phyloP scores from a whole-genome alignment of 2,797 vertebrate genomes.

The Buphagus erythrorhynchus region DNA sequence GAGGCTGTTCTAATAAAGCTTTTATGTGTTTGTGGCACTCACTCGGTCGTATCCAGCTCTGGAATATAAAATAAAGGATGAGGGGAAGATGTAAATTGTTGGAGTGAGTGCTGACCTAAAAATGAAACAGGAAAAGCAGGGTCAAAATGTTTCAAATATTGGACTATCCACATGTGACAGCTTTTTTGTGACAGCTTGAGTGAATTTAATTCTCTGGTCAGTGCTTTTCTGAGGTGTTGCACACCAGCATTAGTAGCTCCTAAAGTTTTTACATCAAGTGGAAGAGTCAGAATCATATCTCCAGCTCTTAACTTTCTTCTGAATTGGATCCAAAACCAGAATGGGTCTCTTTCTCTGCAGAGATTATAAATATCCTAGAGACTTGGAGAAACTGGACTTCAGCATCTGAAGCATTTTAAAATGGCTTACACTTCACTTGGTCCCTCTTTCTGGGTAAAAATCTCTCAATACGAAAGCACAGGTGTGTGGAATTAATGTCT shows the following conservation, averaged over 20 bases:
- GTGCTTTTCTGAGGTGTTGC: background rate
- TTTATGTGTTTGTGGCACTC: background rate
- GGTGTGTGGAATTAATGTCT: background rate
- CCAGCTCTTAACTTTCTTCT: background rate
- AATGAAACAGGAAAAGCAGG: background rate
- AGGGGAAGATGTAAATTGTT: background rate
- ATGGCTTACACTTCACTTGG: background rate
- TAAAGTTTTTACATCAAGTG: background rate
- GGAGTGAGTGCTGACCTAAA: background rate
- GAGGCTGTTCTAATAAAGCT: background rate
- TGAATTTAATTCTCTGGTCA: background rate
- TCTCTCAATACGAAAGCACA: background rate
- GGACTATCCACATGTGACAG: background rate
- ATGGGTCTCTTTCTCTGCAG: background rate
- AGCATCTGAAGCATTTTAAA: background rate
- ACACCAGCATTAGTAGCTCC: rapidly evolving
- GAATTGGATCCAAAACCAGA: background rate
- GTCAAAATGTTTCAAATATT: background rate
- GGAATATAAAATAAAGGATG: background rate
- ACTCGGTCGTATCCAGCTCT: background rate
- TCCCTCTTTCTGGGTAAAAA: background rate
- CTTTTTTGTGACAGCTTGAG: background rate
- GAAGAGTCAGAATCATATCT: background rate
- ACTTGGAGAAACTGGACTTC: background rate
- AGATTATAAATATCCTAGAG: background rate